phyloP scores from a whole-genome alignment of 1,140 invertebrate genomes.

The Eumaeus atala region DNA sequence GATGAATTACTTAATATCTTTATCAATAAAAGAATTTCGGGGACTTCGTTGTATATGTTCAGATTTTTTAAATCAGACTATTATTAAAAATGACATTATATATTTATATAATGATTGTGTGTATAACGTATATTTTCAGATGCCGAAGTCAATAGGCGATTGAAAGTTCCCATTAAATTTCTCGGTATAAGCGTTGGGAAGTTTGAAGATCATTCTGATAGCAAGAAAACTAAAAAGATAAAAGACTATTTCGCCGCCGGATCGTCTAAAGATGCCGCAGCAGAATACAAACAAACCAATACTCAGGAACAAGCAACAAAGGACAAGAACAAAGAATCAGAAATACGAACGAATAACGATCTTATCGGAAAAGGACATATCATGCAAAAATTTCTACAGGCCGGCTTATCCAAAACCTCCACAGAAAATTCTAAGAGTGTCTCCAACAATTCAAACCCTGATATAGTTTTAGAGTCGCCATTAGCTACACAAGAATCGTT shows the following conservation, averaged over 20 bases:
- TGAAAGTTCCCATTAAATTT: constrained; percentile 78
- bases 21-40: no score
- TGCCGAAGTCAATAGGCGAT: constrained; percentile 47
- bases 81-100: neutral
- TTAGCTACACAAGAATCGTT: constrained; percentile 66
- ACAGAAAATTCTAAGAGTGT: constrained; percentile 19
- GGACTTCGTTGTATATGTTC: no score
- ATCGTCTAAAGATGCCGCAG: constrained; percentile 34
- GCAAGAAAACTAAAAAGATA: constrained; percentile 76
- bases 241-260: constrained; percentile 75
- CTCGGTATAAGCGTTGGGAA: constrained; percentile 86
- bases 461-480: constrained; percentile 32
- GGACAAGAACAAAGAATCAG: constrained; percentile 6
- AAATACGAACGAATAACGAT: neutral
- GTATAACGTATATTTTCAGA: constrained; percentile 34
- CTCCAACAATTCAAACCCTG: constrained; percentile 9
- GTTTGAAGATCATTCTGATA: constrained; percentile 78
- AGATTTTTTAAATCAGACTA: neutral
- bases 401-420: neutral
- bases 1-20: no score
- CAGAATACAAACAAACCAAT: constrained; percentile 20
- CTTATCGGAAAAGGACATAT: constrained; percentile 35
- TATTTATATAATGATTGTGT: no score
- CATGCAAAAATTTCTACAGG: constrained; percentile 46
- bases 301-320: constrained; percentile 9